Conservation (phyloP, 2,888 invertebrate species). For the Hirtodrosophila trivittata region DNA sequence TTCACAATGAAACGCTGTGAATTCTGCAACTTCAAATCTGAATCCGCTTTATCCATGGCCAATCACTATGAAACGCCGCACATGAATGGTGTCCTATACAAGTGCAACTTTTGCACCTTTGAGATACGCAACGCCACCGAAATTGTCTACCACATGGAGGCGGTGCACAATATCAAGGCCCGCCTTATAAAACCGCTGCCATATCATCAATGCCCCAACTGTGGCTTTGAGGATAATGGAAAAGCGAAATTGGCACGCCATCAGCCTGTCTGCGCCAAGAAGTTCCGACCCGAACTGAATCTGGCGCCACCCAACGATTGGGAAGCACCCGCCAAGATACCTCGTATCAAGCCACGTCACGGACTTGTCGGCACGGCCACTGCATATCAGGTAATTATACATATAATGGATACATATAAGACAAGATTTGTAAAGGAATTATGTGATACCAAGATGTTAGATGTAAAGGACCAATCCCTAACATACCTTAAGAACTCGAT, state of each 20-base stretch:
- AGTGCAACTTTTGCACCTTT: slow-evolving; percentile 93
- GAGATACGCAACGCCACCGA: slow-evolving; percentile 93
- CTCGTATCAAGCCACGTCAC: slow-evolving; percentile 85
- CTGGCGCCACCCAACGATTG: slow-evolving; percentile 94
- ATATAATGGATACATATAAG: fast-evolving
- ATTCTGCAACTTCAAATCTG: slow-evolving; percentile 94
- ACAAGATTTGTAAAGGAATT: no score
- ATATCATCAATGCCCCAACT: slow-evolving; percentile 95
- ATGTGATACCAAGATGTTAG: no score
- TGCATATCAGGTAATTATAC: slow-evolving; percentile 82
- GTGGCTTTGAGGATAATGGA: slow-evolving; percentile 96
- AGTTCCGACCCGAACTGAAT: slow-evolving; percentile 94
- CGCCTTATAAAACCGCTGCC: slow-evolving; percentile 93
- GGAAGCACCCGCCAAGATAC: slow-evolving; percentile 97
- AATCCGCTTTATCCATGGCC: slow-evolving; percentile 92
- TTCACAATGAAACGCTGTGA: slow-evolving; percentile 92
- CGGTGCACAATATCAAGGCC: slow-evolving; percentile 93
- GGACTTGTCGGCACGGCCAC: slow-evolving; percentile 84
- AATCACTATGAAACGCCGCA: slow-evolving; percentile 96
- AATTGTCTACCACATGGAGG: slow-evolving; percentile 95
- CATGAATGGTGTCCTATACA: slow-evolving; percentile 93
- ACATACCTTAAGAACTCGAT: no score
- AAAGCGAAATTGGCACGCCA: slow-evolving; percentile 95
- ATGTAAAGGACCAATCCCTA: no score
- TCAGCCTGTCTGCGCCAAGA: slow-evolving; percentile 93